Conservation (phyloP, 2,797 vertebrate genomes). For the Chiloscyllium punctatum region DNA sequence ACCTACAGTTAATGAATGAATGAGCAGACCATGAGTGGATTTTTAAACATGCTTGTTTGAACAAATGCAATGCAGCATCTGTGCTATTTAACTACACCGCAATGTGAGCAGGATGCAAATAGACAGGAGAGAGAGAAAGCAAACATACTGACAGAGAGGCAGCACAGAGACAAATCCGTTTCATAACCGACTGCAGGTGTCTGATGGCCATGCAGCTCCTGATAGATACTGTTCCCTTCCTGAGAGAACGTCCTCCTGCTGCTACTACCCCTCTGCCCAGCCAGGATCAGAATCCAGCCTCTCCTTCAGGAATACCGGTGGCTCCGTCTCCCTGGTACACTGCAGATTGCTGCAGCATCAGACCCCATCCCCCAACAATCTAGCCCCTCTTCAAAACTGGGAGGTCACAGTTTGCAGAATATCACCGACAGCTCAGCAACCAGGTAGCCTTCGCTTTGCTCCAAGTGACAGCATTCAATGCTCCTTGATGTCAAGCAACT, state of each 20-base stretch:
- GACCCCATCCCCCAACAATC: background rate
- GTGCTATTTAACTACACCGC: background rate
- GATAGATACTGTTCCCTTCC: slow-evolving; percentile 16
- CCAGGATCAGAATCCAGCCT: background rate
- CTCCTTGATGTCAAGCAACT: background rate
- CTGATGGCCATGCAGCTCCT: slow-evolving; percentile 57
- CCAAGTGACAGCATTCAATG: background rate
- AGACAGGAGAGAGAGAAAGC: background rate
- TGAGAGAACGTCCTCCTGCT: background rate
- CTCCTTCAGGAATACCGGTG: background rate
- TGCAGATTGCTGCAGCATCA: background rate
- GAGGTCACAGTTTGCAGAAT: background rate
- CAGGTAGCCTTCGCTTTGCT: background rate
- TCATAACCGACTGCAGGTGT: slow-evolving; percentile 70
- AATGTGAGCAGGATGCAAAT: background rate
- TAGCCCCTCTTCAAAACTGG: background rate
- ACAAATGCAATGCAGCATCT: background rate
- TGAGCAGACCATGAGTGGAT: no score
- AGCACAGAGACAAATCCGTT: slow-evolving; percentile 76
- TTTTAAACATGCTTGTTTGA: background rate
- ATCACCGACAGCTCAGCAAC: background rate
- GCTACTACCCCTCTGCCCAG: background rate
- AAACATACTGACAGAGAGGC: slow-evolving; percentile 71
- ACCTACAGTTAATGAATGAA: background rate
- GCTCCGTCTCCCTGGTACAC: background rate